phyloP scores from a whole-genome alignment of 2,888 invertebrate genomes.

The Andrena hattorfiana region DNA sequence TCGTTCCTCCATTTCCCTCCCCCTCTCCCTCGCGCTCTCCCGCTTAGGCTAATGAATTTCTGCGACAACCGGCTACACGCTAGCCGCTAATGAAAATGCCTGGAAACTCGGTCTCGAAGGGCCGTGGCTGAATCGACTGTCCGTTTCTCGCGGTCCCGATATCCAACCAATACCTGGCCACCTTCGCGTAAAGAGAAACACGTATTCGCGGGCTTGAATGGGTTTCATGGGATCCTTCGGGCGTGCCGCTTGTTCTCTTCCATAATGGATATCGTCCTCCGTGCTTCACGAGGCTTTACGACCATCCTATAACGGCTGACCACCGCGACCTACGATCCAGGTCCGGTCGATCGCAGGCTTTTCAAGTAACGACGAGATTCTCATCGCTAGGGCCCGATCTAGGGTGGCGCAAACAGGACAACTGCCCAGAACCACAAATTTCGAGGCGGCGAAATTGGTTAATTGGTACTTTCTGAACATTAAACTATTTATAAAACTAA shows the following conservation, averaged over 20 bases:
- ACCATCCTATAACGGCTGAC: background rate
- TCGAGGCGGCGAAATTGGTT: too few species aligned
- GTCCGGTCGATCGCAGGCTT: background rate
- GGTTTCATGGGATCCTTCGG: constrained; percentile 23
- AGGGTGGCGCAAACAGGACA: too few species aligned
- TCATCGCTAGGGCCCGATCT: background rate
- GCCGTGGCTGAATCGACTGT: constrained; percentile 22
- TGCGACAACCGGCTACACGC: constrained; percentile 25
- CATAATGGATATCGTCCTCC: constrained; percentile 18
- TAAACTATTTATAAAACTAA: too few species aligned
- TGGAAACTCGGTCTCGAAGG: constrained; percentile 27
- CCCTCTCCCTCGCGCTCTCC: background rate
- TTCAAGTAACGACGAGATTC: background rate
- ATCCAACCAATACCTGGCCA: constrained; percentile 8
- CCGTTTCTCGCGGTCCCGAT: constrained; percentile 5
- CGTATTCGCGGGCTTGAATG: constrained; percentile 30
- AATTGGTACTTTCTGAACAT: too few species aligned
- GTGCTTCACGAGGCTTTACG: background rate
- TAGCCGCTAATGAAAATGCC: constrained; percentile 52
- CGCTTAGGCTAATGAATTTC: constrained; percentile 51
- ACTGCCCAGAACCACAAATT: too few species aligned
- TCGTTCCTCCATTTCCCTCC: background rate
- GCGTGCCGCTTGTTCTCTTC: background rate
- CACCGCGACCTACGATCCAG: background rate
- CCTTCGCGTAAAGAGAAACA: constrained; percentile 6